Conservation (phyloP, 2,888 invertebrate genomes). For the Glomeris marginata region DNA sequence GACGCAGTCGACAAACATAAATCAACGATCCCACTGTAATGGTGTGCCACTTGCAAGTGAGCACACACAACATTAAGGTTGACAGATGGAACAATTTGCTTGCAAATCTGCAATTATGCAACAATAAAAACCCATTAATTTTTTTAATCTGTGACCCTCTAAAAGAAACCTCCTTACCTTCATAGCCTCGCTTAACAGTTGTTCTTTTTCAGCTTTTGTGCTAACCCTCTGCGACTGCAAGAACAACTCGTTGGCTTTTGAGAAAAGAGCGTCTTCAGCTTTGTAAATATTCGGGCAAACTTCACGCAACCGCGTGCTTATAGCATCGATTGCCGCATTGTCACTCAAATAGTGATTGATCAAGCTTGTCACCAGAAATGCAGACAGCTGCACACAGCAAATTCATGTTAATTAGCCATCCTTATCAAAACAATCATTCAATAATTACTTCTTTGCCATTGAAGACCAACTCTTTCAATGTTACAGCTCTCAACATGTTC, state of each 20-base stretch:
- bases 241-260: conserved; percentile 49
- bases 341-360: conserved; percentile 85
- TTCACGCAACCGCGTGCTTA: conserved; percentile 70
- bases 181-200: conserved; percentile 59
- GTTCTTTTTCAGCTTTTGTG: conserved; percentile 56
- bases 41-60: conserved; percentile 57
- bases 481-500: conserved; percentile 40
- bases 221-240: conserved; percentile 37
- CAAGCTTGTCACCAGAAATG: conserved; percentile 61
- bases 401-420: neutral
- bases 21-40: conserved; percentile 78
- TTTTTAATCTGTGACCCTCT: no score
- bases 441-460: conserved; percentile 41
- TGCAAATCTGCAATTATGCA: conserved; percentile 47
- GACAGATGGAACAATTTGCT: conserved; percentile 72
- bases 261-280: conserved; percentile 88
- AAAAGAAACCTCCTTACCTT: conserved; percentile 27
- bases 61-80: conserved; percentile 71
- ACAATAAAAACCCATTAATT: no score
- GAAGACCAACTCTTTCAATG: conserved; percentile 57
- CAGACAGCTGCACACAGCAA: conserved; percentile 32
- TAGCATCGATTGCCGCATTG: conserved; percentile 84
- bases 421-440: neutral
- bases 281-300: conserved; percentile 87
- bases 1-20: conserved; percentile 67